A percentile compares a stretch with the other conserved stretches of the same genome.
Evolutionary conservation across 2,797 vertebrate genomes (phyloP).

Genomic region (Ara ararauna): DNA sequence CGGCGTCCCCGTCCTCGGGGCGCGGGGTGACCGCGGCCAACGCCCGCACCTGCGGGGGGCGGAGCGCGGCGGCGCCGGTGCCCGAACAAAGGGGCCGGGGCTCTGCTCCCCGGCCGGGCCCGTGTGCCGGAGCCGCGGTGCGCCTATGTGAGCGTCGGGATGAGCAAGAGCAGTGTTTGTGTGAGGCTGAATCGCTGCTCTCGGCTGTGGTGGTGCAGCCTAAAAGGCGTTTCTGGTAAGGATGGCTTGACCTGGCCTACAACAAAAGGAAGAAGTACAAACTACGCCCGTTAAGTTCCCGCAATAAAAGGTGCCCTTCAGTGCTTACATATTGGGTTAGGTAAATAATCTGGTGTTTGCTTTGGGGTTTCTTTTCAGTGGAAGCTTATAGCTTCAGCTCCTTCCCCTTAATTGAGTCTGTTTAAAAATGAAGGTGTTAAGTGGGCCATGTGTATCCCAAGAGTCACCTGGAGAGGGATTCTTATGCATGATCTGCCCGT

Average conservation of each 20-base stretch:
- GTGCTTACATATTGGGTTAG: fast-evolving
- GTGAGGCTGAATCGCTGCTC: neutral
- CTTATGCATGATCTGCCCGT: neutral
- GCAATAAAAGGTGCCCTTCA: neutral
- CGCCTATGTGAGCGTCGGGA: neutral
- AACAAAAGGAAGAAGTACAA: neutral
- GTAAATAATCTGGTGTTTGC: neutral
- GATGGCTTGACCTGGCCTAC: neutral
- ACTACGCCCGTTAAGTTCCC: neutral
- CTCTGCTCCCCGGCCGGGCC: neutral
- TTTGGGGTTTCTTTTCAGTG: neutral
- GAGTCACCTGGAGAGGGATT: neutral
- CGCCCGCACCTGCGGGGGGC: constrained; percentile 12
- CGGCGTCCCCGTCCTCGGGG: neutral
- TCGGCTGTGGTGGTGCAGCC: neutral
- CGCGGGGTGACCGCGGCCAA: neutral
- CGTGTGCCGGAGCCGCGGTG: neutral
- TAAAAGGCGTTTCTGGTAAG: neutral
- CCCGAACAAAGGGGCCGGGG: constrained; percentile 9
- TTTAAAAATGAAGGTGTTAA: neutral
- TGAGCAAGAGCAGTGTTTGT: neutral
- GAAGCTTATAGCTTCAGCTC: neutral
- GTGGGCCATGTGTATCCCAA: neutral
- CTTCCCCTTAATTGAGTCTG: neutral
- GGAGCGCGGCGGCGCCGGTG: neutral